phyloP scores from a whole-genome alignment of 2,797 vertebrate species.

The Sphaeramia orbicularis region DNA sequence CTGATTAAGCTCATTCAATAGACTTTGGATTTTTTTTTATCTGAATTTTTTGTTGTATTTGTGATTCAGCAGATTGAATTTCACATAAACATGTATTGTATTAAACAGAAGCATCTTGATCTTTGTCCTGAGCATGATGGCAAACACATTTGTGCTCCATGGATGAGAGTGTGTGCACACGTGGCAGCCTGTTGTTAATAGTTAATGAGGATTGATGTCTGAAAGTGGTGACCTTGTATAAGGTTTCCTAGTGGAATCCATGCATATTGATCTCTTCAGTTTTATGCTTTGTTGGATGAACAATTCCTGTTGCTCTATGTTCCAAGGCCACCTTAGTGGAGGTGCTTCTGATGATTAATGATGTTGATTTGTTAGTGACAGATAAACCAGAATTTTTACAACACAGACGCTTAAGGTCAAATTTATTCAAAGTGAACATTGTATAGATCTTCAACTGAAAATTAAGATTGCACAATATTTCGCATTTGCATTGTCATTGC shows the following conservation, averaged over 20 bases:
- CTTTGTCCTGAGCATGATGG: constrained; percentile 41
- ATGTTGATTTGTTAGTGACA: constrained; percentile 5
- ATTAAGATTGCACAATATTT: no score
- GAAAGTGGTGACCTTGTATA: constrained; percentile 81
- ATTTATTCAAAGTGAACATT: constrained; percentile 1
- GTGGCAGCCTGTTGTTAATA: constrained; percentile 81
- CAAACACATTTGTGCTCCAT: constrained; percentile 33
- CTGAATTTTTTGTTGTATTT: constrained; percentile 11
- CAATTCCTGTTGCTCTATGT: constrained; percentile 42
- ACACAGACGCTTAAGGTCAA: not conserved
- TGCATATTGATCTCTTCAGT: constrained; percentile 79
- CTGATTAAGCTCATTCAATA: constrained; percentile 16
- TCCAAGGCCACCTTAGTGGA: constrained; percentile 21
- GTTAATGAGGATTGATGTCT: constrained; percentile 87
- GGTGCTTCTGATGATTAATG: constrained; percentile 54
- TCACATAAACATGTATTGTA: constrained; percentile 21
- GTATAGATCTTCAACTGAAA: not conserved
- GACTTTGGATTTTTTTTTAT: constrained; percentile 13
- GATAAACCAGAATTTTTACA: no score
- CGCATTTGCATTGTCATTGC: no score
- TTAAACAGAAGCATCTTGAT: constrained; percentile 42
- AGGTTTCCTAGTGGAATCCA: constrained; percentile 82
- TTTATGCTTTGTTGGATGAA: constrained; percentile 78
- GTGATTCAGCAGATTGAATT: constrained; percentile 21
- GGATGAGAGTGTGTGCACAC: constrained; percentile 42